Base-by-base conservation (phyloP, 2,113 vertebrate genomes). In the Hyla sarda region DNA sequence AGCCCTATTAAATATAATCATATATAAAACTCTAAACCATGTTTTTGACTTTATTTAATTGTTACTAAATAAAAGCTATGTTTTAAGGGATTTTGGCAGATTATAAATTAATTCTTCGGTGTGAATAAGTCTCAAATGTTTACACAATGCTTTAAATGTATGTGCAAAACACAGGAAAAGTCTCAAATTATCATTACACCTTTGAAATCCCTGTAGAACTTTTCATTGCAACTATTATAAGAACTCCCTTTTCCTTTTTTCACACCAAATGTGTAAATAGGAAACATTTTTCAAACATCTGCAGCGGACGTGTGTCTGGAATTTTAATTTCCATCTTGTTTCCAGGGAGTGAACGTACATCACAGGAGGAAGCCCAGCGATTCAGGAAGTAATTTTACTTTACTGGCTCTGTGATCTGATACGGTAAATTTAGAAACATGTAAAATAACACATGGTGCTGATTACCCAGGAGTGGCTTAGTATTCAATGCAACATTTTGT, bases 221-320 rank as follows among this genome's bases (percentile, higher is more conserved):
- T 69, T 69, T n/a, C 32, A 50, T 5, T 30, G n/a, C 67, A 23
- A 52, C 19, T 82, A 52, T 69, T 37, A 23, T 52, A 54, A 37
- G 19, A 73, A 45, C 21, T 25, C 54, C 72, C 72, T 47, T 48
- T 84, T 65, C 56, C 83, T 11, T 50, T 84, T 76, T 76, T 84
- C 71, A 76, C 83, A 84, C 54, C 56, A 62, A 76, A 60, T 34
- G 56, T 84, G 91, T 90, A 71, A 78, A 89, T 89, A 92, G 93
- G 93, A 94, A 93, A 88, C 74, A 91, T 73, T 89, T 77, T 87
- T 74, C 79, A 82, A 87, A 86, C 91, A 93, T 91, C 92, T 93
- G 92, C 85, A 86, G 91, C 92, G 94, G 93, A 94, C 91, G 89
- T 92, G 89, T 90, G 86, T 85, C 91, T 90, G 84, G 76, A 80